These are phyloP conservation scores for Cisticola juncidis DNA, from an alignment of 2,113 vertebrate genomes.

Conservation along the genomic window DNA sequence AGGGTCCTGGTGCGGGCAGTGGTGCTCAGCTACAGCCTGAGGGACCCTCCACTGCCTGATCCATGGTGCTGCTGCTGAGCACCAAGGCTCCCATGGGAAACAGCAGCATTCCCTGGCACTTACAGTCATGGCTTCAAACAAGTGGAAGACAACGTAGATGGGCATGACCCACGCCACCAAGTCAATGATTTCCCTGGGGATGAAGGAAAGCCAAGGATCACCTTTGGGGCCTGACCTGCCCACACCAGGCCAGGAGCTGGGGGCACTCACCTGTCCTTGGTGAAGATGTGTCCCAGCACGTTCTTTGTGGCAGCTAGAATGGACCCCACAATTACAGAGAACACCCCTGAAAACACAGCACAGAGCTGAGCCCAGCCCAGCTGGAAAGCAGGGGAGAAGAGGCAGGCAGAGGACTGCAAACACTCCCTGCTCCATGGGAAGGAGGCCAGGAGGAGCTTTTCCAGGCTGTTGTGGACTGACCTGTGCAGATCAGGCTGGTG, in stretches of 20 bases:
- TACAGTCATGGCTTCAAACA: constrained; percentile 73
- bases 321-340: constrained; percentile 62
- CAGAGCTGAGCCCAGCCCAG: not conserved
- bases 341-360: constrained; percentile 47
- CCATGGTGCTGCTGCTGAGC: rapidly evolving
- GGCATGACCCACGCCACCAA: constrained; percentile 69
- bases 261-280: constrained; percentile 80
- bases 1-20: not conserved
- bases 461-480: constrained; percentile 12
- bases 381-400: not conserved
- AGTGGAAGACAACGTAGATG: constrained; percentile 64
- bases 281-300: constrained; percentile 83
- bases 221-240: not conserved
- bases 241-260: rapidly evolving
- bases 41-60: rapidly evolving
- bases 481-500: constrained; percentile 76
- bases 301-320: constrained; percentile 70
- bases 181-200: constrained; percentile 58
- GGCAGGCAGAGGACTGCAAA: not conserved
- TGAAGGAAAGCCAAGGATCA: not conserved
- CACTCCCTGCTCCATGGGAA: not conserved
- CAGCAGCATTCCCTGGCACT: not conserved
- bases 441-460: not conserved
- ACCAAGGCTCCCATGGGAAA: not conserved
- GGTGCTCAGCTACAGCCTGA: not conserved